Percentiles rank a stretch among this genome's conserved stretches.
Evolutionary conservation across 1,140 invertebrate genomes (phyloP).

Genomic region (Halyomorpha halys): DNA sequence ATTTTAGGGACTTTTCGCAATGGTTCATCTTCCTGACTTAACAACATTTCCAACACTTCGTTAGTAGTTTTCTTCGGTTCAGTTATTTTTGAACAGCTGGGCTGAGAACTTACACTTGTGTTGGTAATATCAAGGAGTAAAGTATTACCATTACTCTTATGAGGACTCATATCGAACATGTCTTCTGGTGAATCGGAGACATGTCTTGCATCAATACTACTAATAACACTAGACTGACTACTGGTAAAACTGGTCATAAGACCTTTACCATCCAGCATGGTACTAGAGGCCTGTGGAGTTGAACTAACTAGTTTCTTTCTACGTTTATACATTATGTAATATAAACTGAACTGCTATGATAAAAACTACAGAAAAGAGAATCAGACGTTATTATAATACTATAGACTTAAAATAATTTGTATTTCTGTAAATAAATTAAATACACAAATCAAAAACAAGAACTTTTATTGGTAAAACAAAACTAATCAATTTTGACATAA

Average conservation of each 20-base stretch:
- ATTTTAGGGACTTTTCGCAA: neutral
- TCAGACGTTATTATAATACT: too few species aligned
- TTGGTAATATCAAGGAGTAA: neutral
- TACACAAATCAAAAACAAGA: too few species aligned
- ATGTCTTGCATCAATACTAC: neutral
- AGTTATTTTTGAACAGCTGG: neutral
- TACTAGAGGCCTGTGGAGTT: slow-evolving; percentile 3
- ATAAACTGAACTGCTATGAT: too few species aligned
- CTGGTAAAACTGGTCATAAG: neutral
- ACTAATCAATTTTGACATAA: too few species aligned
- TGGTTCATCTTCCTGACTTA: neutral
- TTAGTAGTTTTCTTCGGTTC: neutral
- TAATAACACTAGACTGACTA: slow-evolving; percentile 1
- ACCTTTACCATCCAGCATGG: neutral
- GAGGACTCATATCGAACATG: slow-evolving; percentile 4
- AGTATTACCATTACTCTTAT: neutral
- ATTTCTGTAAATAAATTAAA: too few species aligned
- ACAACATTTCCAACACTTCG: slow-evolving; percentile 7
- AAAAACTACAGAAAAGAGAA: too few species aligned
- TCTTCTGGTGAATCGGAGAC: neutral
- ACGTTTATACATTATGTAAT: neutral
- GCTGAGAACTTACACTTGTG: neutral
- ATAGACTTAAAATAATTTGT: too few species aligned
- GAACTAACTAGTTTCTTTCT: neutral
- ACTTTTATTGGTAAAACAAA: too few species aligned